phyloP scores from a whole-genome alignment of 1,140 invertebrate genomes.

The Eubasilissa regina region DNA sequence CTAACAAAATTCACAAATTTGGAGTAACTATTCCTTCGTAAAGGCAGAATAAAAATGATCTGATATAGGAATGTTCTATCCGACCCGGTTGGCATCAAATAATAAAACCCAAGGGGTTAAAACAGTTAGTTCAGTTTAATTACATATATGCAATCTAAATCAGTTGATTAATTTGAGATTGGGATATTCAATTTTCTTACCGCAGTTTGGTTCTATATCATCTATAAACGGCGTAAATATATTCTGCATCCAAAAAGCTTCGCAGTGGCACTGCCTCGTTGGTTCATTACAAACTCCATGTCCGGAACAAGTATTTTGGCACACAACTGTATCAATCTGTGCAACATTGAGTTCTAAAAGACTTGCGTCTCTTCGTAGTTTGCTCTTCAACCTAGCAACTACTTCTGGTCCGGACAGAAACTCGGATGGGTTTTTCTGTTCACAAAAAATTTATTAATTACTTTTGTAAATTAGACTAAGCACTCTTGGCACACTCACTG shows the following conservation, averaged over 20 bases:
- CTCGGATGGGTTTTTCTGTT: constrained; percentile 67
- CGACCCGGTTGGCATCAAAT: too few species aligned
- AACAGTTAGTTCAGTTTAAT: too few species aligned
- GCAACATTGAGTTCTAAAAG: constrained; percentile 83
- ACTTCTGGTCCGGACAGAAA: constrained; percentile 74
- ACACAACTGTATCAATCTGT: constrained; percentile 85
- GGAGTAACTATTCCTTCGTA: too few species aligned
- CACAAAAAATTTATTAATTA: too few species aligned
- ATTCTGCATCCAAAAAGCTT: constrained; percentile 96
- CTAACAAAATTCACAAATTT: too few species aligned
- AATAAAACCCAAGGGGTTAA: too few species aligned
- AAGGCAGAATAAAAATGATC: too few species aligned
- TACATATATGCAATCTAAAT: too few species aligned
- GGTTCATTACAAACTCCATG: constrained; percentile 91
- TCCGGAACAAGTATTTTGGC: constrained; percentile 94
- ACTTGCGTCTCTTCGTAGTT: constrained; percentile 79
- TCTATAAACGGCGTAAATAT: constrained; percentile 69
- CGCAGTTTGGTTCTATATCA: constrained; percentile 73
- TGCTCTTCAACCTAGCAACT: constrained; percentile 77
- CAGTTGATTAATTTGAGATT: constrained; percentile 27
- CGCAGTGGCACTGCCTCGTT: constrained; percentile 89
- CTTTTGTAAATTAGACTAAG: too few species aligned
- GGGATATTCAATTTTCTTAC: constrained; percentile 62
- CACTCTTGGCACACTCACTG: too few species aligned
- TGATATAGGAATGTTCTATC: too few species aligned